Evolutionary conservation across 30 jellyfish, hydroid and myxozoan species (phyloP), one percentile per base, ranked within the genome.

Genomic region (Nemopilema nomurai): DNA sequence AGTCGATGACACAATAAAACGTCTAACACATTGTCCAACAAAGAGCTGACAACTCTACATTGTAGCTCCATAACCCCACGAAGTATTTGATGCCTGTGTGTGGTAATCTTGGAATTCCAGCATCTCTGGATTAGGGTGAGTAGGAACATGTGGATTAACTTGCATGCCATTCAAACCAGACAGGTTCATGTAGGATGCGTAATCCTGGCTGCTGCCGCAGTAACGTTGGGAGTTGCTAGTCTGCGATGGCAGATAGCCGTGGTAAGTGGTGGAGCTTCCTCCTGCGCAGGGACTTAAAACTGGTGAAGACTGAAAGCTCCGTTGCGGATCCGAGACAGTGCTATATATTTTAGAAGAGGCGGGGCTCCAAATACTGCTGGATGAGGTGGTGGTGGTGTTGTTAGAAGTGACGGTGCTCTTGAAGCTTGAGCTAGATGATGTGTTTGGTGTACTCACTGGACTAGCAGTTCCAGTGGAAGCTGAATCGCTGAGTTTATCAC

Each of bases 211-310:
- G 62, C 95, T 78, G 29, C 95, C 85, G 49, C 91, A 81, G 62
- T 89, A 89, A 57, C 90, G 87, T 83, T 86, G 89, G 65, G 96
- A 90, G 79, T 83, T 64, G 28, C 77, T 71, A 19, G 94, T 76
- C 63, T 76, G 88, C 17, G 94, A 75, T 28, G 96, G 83, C 87
- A 85, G 21, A 77, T 89, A 89, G 41, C 95, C 82, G 79, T 93
- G 89, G 80, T 80, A 84, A 19, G 99, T 66, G 17, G 41, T 66
- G 32, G 88, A 69, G 30, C 77, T 93, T 13, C 89, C 83, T 18
- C 90, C 96, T 49, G 99, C 97, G 73, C 99, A 94, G 9, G 99
- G 97, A 75, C 97, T 94, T 49, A 94, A 85, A 9, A 94, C 96
- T 4, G 99, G 99, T 1, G 99, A 94, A 20, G 97, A 72, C 67